Evolutionary conservation across 2,888 invertebrate species (phyloP).

Genomic region (Nomada fucata): DNA sequence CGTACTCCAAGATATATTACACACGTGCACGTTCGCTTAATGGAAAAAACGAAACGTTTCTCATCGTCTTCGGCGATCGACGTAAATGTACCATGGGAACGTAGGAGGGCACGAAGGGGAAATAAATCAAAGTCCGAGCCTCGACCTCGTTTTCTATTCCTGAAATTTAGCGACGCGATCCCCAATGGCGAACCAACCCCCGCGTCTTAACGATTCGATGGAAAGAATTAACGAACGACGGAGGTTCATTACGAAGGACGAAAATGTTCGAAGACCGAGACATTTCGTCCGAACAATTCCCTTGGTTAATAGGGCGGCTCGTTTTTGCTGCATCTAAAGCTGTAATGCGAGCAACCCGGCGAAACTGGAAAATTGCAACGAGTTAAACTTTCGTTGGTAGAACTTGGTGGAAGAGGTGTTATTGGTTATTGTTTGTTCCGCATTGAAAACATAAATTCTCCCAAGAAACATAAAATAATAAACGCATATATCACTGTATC

Average conservation of each 20-base stretch:
- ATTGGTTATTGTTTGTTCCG: no score
- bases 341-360: background rate
- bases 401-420: no score
- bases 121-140: conserved; percentile 7
- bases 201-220: background rate
- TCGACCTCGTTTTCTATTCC: conserved; percentile 3
- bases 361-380: background rate
- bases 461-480: no score
- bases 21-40: background rate
- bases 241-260: background rate
- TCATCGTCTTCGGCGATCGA: conserved; percentile 1
- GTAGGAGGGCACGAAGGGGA: background rate
- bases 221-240: background rate
- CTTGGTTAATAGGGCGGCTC: conserved; percentile 13
- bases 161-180: background rate
- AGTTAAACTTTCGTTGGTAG: background rate
- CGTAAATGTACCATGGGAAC: conserved; percentile 3
- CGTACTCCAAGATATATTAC: background rate
- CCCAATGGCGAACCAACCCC: background rate
- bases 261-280: background rate
- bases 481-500: background rate
- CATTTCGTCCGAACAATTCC: background rate
- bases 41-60: conserved; percentile 29
- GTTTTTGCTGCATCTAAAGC: conserved; percentile 1
- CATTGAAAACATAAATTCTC: no score